Conservation (phyloP, 2,113 vertebrate genomes). For the Macrotus californicus region DNA sequence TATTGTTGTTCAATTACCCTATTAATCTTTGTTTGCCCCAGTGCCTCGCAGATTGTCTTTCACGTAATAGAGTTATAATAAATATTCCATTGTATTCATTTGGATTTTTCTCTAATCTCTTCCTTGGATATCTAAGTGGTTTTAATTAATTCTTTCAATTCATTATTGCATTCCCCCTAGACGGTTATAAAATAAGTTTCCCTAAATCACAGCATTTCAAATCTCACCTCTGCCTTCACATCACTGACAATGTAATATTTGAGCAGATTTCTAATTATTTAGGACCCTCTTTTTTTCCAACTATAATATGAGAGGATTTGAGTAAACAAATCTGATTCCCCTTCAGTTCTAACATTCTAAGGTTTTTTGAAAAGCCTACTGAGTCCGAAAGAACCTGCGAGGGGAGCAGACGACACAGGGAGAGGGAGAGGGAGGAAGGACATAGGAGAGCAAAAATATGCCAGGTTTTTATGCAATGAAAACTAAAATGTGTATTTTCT, state of each 20-base stretch:
- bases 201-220: not conserved
- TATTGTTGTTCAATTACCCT: too few species aligned
- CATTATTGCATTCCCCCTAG: not conserved
- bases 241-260: not conserved
- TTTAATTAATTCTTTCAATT: not conserved
- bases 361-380: not conserved
- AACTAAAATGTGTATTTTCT: not conserved
- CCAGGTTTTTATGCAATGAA: not conserved
- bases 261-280: not conserved
- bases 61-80: not conserved
- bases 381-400: not conserved
- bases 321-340: constrained; percentile 20
- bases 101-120: not conserved
- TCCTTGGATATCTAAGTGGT: not conserved
- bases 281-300: not conserved
- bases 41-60: not conserved
- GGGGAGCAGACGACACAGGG: not conserved
- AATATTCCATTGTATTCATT: not conserved
- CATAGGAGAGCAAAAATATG: not conserved
- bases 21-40: not conserved
- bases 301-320: not conserved
- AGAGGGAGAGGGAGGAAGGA: not conserved
- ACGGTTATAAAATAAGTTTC: not conserved
- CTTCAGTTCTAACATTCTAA: not conserved
- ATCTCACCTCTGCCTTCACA: not conserved